Evolutionary conservation across 2,888 invertebrate species (phyloP), one percentile per base, ranked within the genome.

Genomic region (Anoplius nigerrimus): DNA sequence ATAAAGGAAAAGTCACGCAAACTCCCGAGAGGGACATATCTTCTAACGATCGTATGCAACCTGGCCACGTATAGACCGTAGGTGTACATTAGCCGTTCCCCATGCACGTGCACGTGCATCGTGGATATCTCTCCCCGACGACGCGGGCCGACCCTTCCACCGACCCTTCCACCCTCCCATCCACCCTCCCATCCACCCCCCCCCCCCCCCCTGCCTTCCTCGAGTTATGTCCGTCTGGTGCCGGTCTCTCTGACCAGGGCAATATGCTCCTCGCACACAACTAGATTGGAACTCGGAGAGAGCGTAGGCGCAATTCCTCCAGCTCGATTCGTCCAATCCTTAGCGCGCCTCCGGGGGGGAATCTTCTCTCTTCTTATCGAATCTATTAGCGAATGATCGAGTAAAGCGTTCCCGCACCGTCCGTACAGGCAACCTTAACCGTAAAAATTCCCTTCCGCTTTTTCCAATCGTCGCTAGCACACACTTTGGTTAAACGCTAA

Each of bases 331-430:
- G 48, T 16, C 45, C 34, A 15, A 16, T 48, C 11, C 18, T 48
- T 20, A 18, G 22, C 24, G 45, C 45, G 21, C 45, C 81, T 74
- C 69, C 70, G 76, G 82, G n/a, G n/a, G n/a, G n/a, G n/a, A n/a
- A n/a, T n/a, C n/a, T n/a, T n/a, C n/a, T n/a, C n/a, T n/a, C n/a
- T 82, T 82, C 82, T 83, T 79, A 80, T 83, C 82, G 76, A 80
- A 83, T 82, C 82, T 83, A 83, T 83, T 83, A 83, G 82, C 80
- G 80, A 76, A 81, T 75, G 82, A 76, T 78, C 73, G 69, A n/a
- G n/a, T n/a, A n/a, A n/a, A n/a, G n/a, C n/a, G n/a, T n/a, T n/a
- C n/a, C n/a, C n/a, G n/a, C n/a, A n/a, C n/a, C 42, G 13, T 42
- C 6, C 42, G 42, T 42, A 42, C 42, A 13, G 8, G 8, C 42